These are phyloP conservation scores for Platyrinchus mystaceus DNA, from an alignment of 2,797 vertebrate genomes.

Conservation along the genomic window DNA sequence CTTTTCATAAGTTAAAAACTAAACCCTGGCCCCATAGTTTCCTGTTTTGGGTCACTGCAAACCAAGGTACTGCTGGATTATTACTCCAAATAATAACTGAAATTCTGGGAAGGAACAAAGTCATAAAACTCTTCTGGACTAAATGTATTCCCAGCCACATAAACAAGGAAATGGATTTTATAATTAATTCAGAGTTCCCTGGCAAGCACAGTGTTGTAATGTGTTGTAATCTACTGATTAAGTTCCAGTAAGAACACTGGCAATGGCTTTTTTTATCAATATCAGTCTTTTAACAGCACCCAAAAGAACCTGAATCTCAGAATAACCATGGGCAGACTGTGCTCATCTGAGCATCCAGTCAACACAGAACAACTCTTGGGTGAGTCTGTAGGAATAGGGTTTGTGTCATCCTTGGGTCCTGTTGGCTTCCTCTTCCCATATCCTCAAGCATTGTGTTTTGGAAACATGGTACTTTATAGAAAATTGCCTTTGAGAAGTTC, in stretches of 20 bases:
- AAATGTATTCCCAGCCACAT: constrained; percentile 37
- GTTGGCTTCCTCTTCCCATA: neutral
- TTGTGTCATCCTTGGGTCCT: neutral
- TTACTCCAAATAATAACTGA: constrained; percentile 1
- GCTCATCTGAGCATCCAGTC: neutral
- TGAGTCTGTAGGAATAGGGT: neutral
- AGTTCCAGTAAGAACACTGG: constrained; percentile 51
- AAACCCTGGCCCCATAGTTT: neutral
- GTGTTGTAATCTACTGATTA: constrained; percentile 53
- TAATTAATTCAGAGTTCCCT: constrained; percentile 64
- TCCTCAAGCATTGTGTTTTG: rapidly evolving
- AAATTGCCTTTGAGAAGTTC: neutral
- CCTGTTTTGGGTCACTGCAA: neutral
- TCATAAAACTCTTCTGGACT: constrained; percentile 25
- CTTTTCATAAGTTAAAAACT: neutral
- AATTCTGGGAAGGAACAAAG: constrained; percentile 26
- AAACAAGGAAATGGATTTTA: constrained; percentile 55
- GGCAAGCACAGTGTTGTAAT: constrained; percentile 38
- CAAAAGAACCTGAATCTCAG: neutral
- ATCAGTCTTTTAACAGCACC: neutral
- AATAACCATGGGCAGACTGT: rapidly evolving
- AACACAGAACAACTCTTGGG: rapidly evolving
- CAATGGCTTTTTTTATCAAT: neutral
- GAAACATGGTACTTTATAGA: neutral
- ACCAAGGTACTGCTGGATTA: neutral